These are phyloP conservation scores for Discoglossus pictus DNA, from an alignment of 2,797 vertebrate genomes.

Conservation along the genomic window DNA sequence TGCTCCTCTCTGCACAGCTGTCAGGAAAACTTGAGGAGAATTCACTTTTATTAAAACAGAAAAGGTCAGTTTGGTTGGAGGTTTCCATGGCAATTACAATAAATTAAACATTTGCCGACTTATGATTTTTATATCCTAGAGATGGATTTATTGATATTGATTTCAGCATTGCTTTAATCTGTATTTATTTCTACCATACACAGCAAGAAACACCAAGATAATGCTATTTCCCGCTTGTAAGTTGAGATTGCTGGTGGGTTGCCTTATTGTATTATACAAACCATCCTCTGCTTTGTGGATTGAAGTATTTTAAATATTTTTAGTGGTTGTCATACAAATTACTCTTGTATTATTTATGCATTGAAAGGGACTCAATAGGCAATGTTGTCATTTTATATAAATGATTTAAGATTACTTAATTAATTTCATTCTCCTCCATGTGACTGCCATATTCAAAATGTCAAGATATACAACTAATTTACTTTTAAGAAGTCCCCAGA, in stretches of 20 bases:
- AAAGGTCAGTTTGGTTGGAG: constrained; percentile 74
- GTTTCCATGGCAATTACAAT: constrained; percentile 74
- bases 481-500: too few species aligned
- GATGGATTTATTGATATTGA: constrained; percentile 52
- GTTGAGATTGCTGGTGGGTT: constrained; percentile 9
- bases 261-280: neutral
- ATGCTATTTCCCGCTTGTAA: constrained; percentile 40
- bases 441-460: too few species aligned
- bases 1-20: constrained; percentile 54
- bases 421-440: too few species aligned
- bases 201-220: constrained; percentile 20
- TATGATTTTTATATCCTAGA: constrained; percentile 51
- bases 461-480: too few species aligned
- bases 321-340: too few species aligned
- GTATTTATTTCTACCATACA: constrained; percentile 24
- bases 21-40: constrained; percentile 66
- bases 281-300: neutral
- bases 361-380: too few species aligned
- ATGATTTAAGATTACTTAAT: too few species aligned
- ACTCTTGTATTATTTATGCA: too few species aligned
- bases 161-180: constrained; percentile 51
- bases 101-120: constrained; percentile 64
- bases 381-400: too few species aligned
- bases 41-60: constrained; percentile 73
- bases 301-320: neutral